Percentiles rank a stretch among this genome's conserved stretches.
phyloP scores from a whole-genome alignment of 2,113 vertebrate genomes.

The Taurulus bubalis region DNA sequence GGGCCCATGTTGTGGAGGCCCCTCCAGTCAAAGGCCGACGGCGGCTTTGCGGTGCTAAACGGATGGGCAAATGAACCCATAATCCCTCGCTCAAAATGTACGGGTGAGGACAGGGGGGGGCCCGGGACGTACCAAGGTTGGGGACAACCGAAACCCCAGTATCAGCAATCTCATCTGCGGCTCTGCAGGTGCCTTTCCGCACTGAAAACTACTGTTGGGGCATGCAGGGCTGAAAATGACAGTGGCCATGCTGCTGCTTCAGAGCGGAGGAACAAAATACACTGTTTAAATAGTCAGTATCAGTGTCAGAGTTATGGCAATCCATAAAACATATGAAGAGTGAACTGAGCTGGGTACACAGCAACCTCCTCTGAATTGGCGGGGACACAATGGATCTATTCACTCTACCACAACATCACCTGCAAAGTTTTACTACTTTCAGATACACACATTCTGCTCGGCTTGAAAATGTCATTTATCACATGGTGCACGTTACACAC shows the following conservation, averaged over 20 bases:
- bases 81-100: conserved; percentile 51
- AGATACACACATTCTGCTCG: not conserved
- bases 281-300: conserved; percentile 50
- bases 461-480: conserved; percentile 22
- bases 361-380: conserved; percentile 28
- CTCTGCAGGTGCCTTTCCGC: conserved; percentile 55
- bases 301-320: conserved; percentile 51
- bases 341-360: conserved; percentile 21
- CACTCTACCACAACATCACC: conserved; percentile 22
- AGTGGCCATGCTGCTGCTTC: conserved; percentile 38
- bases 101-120: conserved; percentile 23
- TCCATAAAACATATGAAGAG: conserved; percentile 60
- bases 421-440: conserved; percentile 1
- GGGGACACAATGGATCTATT: conserved; percentile 32
- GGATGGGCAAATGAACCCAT: conserved; percentile 46
- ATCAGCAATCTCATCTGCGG: conserved; percentile 71
- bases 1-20: conserved; percentile 48
- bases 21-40: conserved; percentile 46
- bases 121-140: conserved; percentile 40
- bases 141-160: conserved; percentile 43
- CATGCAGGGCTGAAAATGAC: conserved; percentile 53
- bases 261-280: conserved; percentile 47
- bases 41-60: conserved; percentile 32
- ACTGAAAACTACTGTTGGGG: conserved; percentile 24
- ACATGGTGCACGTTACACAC: not conserved